These are phyloP conservation scores for Axea sp. DNA, from an alignment of 2,888 invertebrate genomes.

Conservation along the genomic window DNA sequence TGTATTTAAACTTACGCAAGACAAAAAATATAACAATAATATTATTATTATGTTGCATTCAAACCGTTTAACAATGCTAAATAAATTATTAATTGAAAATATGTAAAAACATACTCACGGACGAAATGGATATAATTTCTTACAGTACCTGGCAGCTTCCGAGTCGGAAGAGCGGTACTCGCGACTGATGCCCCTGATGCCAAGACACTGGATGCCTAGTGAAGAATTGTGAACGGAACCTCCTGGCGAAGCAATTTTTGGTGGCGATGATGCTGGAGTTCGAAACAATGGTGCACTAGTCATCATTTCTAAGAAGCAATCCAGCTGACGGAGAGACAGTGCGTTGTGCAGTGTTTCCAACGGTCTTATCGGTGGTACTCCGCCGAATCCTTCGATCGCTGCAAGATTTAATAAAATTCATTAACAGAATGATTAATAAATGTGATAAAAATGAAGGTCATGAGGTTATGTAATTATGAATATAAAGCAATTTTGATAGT, in stretches of 20 bases:
- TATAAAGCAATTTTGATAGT: not conserved
- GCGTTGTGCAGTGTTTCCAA: slow-evolving; percentile 99
- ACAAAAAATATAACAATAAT: too few relatives aligned
- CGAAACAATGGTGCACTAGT: slow-evolving; percentile 87
- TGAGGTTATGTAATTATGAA: slow-evolving; percentile 1
- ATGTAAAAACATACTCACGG: too few relatives aligned
- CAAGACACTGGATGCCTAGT: slow-evolving; percentile 68
- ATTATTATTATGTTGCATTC: too few relatives aligned
- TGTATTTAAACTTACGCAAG: too few relatives aligned
- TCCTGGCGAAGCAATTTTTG: slow-evolving; percentile 83
- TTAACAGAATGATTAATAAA: not conserved
- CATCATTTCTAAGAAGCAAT: slow-evolving; percentile 92
- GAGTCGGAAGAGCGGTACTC: slow-evolving; percentile 73
- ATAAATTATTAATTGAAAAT: too few relatives aligned
- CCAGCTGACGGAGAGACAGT: slow-evolving; percentile 93
- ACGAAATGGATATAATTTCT: slow-evolving; percentile 65
- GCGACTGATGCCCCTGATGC: slow-evolving; percentile 69
- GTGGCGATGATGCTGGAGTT: slow-evolving; percentile 87
- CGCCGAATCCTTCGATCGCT: slow-evolving; percentile 92
- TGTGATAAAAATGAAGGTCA: slow-evolving; percentile 11
- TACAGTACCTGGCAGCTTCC: slow-evolving; percentile 75
- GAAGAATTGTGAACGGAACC: slow-evolving; percentile 69
- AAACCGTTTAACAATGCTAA: too few relatives aligned
- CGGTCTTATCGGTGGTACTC: slow-evolving; percentile 97
- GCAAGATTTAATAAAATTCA: slow-evolving; percentile 4